Base-by-base conservation (phyloP, 2,113 vertebrate genomes). In the Hylia prasina region DNA sequence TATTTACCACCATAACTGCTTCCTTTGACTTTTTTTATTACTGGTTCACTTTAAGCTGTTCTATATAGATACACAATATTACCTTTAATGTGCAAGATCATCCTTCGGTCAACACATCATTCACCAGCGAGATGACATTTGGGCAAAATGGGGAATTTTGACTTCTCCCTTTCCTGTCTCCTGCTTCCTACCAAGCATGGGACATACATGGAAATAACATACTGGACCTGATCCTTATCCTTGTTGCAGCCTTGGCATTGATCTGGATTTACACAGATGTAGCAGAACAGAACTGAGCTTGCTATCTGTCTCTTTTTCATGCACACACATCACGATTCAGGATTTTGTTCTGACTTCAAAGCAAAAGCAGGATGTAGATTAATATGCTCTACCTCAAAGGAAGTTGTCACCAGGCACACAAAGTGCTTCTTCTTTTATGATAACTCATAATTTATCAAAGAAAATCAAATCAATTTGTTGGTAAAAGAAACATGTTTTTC, bases 391-490 rank as follows among this genome's bases (percentile, higher is more conserved):
- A 87, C 90, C 96, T 97, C 92, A 96, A 96, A 97, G 88, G 88
- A 94, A 94, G 93, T 96, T 96, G 96, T 95, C 96, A 96, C 69
- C 53, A 72, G 77, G 80, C 80, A 87, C 90, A 95, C 37, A 61
- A 92, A 96, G 87, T 95, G 65, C 81, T 94, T 20, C 90, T 96
- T 94, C 83, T 96, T 96, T 92, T 84, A 76, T 93, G 90, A 92
- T 93, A 96, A 93, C 86, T 91, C 96, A 92, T 95, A 94, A 97
- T 93, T 96, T 94, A 97, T 96, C 94, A 96, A 96, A 96, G 96
- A 95, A 96, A 95, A 97, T 96, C 92, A 95, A 87, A 92, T 92
- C 90, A 95, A 96, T 95, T 96, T 95, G 90, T 95, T 94, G 77
- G 93, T 84, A 96, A 94, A 92, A 93, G 93, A 93, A 96, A 91